These are phyloP conservation scores for Lanistes nyassanus DNA, from an alignment of 1,140 invertebrate species.

Conservation along the genomic window DNA sequence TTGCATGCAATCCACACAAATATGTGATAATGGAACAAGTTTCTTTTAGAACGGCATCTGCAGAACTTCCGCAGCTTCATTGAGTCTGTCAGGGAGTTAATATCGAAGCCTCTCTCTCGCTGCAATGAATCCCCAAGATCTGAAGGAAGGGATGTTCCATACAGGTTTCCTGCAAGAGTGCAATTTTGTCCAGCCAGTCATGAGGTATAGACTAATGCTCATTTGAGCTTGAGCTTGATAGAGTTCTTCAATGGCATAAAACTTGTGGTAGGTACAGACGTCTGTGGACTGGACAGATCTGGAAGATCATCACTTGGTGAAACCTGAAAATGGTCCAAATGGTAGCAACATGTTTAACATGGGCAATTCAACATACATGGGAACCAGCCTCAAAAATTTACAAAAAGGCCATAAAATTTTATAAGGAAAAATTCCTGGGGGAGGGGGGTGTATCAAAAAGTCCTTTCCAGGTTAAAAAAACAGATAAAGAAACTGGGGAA, in stretches of 20 bases:
- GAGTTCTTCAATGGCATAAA: constrained; percentile 33
- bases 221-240: constrained; percentile 34
- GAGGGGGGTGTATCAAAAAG: too few species aligned
- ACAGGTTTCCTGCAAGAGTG: background rate
- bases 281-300: constrained; percentile 58
- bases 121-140: background rate
- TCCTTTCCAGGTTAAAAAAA: too few species aligned
- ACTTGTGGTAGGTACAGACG: constrained; percentile 25
- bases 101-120: too few species aligned
- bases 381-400: too few species aligned
- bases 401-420: too few species aligned
- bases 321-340: too few species aligned
- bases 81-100: background rate
- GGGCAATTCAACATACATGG: background rate
- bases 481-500: too few species aligned
- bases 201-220: background rate
- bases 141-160: background rate
- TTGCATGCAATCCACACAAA: too few species aligned
- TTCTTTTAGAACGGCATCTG: too few species aligned
- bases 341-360: background rate
- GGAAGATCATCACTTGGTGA: constrained; percentile 55
- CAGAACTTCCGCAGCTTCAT: background rate
- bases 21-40: too few species aligned
- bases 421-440: too few species aligned
- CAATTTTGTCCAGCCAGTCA: background rate